phyloP scores from a whole-genome alignment of 2,888 invertebrate species.

The Cheilosia impressa region DNA sequence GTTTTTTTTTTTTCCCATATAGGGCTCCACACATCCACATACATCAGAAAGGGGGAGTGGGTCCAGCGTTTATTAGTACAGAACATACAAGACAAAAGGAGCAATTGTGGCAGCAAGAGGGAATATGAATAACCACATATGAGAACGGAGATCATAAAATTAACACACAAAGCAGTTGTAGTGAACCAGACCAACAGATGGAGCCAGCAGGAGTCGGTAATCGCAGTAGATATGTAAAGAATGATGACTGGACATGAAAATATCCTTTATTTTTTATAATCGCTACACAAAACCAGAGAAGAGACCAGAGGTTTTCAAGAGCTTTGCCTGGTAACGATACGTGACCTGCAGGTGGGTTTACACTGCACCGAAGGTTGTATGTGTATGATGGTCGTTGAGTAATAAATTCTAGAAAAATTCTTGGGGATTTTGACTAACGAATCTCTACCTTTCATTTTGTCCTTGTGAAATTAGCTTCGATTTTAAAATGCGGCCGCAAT shows the following conservation, averaged over 20 bases:
- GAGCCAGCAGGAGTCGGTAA: conserved; percentile 5
- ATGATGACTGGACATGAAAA: conserved; percentile 28
- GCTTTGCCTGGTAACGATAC: neutral
- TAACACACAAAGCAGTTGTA: conserved; percentile 69
- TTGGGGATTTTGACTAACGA: too few relatives aligned
- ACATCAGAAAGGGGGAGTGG: conserved; percentile 22
- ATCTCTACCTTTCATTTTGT: too few relatives aligned
- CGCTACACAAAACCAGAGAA: neutral
- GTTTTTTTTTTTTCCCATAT: conserved; percentile 51
- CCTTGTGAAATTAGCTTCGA: too few relatives aligned
- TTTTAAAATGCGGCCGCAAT: too few relatives aligned
- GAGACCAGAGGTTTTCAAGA: neutral
- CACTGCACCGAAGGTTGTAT: neutral
- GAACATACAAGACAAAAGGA: conserved; percentile 39
- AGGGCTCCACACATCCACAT: conserved; percentile 7
- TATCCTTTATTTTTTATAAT: conserved; percentile 21
- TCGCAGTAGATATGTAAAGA: neutral
- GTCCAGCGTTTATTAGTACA: conserved; percentile 1
- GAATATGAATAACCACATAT: conserved; percentile 70
- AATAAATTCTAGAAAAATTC: too few relatives aligned
- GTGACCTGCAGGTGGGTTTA: neutral
- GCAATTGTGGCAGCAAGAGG: conserved; percentile 52
- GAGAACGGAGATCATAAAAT: conserved; percentile 71
- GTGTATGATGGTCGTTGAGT: too few relatives aligned
- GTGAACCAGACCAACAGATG: conserved; percentile 54